A percentile compares a stretch with the other conserved stretches of the same genome.
Evolutionary conservation across 2,797 vertebrate species (phyloP).

Genomic region (Aselliscus stoliczkanus): DNA sequence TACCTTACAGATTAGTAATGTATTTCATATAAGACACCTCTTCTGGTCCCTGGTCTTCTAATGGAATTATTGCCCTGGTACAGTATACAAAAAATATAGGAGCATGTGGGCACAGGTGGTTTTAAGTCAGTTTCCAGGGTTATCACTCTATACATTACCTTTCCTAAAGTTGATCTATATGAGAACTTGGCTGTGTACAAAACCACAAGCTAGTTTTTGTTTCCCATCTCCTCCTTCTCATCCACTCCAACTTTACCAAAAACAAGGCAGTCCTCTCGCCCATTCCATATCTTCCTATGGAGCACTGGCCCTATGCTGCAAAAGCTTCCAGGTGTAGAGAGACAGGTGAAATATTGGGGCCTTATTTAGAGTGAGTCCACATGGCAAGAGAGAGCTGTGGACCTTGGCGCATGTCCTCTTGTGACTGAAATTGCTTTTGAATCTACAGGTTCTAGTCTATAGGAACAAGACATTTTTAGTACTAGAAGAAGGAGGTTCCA

Average conservation of each 20-base stretch:
- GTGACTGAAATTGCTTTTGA: background rate
- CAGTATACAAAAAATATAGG: background rate
- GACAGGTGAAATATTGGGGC: background rate
- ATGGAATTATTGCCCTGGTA: background rate
- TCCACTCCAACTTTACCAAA: background rate
- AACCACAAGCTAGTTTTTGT: background rate
- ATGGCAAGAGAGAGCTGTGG: background rate
- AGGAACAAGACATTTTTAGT: background rate
- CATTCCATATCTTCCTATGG: background rate
- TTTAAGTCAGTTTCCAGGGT: background rate
- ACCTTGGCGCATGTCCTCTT: background rate
- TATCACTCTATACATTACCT: background rate
- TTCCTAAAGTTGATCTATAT: background rate
- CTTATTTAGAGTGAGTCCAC: background rate
- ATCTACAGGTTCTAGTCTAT: background rate
- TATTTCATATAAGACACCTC: background rate
- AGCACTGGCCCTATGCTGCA: background rate
- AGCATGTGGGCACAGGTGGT: background rate
- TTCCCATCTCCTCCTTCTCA: background rate
- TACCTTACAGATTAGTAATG: background rate
- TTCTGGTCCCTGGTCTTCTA: background rate
- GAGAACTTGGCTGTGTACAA: background rate
- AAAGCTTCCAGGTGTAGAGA: background rate
- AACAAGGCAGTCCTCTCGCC: background rate
- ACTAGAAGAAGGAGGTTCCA: background rate